Conservation (phyloP, 1,140 invertebrate species). For the Aphis craccivora region DNA sequence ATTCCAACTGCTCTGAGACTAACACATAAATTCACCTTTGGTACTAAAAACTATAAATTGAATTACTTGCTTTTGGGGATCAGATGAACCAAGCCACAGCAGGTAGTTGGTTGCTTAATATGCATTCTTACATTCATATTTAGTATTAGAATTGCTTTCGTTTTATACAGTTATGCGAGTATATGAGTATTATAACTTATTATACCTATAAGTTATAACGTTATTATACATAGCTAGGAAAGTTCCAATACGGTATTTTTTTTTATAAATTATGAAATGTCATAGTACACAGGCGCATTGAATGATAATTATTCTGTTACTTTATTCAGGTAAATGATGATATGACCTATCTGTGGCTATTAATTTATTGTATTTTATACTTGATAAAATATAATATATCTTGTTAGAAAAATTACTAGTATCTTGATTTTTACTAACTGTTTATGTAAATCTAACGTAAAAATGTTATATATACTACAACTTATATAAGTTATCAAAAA, state of each 20-base stretch:
- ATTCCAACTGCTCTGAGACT: neutral
- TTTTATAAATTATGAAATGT: conserved; percentile 35
- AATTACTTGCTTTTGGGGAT: neutral
- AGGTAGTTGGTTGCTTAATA: conserved; percentile 38
- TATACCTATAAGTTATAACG: too few relatives aligned
- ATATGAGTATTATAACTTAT: too few relatives aligned
- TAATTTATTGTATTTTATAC: neutral
- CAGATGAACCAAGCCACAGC: conserved; percentile 1
- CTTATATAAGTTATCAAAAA: neutral
- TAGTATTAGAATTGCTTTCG: conserved; percentile 14
- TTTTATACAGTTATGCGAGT: conserved; percentile 7
- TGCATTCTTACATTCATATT: neutral
- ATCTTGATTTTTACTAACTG: neutral
- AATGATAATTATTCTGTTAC: neutral
- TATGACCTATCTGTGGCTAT: neutral
- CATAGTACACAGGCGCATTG: neutral
- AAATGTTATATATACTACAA: neutral
- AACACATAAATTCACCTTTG: conserved; percentile 41
- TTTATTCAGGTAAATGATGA: conserved; percentile 35
- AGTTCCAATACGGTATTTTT: neutral
- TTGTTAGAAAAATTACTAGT: neutral
- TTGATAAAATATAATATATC: neutral
- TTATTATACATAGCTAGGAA: neutral
- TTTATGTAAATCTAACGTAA: neutral
- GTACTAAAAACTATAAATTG: conserved; percentile 44